Evolutionary conservation across 2,113 vertebrate species (phyloP), one percentile per base, ranked within the genome.

Genomic region (Climacteris rufus): DNA sequence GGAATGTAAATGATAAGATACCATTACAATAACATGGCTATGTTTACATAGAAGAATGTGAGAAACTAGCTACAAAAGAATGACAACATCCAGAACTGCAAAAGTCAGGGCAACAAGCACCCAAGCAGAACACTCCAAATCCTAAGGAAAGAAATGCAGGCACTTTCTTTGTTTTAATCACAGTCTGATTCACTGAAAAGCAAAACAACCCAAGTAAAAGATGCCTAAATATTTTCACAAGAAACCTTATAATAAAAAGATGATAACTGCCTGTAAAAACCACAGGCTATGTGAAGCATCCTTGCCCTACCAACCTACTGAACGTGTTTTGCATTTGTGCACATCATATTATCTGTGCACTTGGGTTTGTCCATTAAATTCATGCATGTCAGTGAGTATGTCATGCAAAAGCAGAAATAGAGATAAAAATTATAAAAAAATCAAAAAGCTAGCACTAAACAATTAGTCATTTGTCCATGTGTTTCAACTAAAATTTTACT

Each of bases 401-500:
- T 12, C 57, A 76, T 2, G 2, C n/a, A 63, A 65, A 77, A 91
- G 19, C 11, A 74, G 21, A 75, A 86, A 60, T 1, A 11, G 49
- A 79, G 18, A 74, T 33, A 15, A 76, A 94, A 78, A 80, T 27
- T 20, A 18, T 35, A 66, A 59, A 76, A 74, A 60, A 70, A 65
- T 27, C 6, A 37, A 60, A 80, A 64, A 71, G 11, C 16, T 65
- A 61, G 59, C 25, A 65, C 18, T 70, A 72, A 57, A 68, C 20
- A 88, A 76, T 79, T 80, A 86, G 37, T 35, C 15, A 15, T 37
- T 44, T 60, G 11, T 68, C 54, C 49, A n/a, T 2, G 1, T 8
- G 3, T 66, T 87, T 74, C 83, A 91, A 87, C 24, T 49, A 72
- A 39, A 87, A 72, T 30, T 91, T 97, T 87, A 65, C 56, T 87